Evolutionary conservation across 37 sponge, comb jelly and placozoan genomes (phyloP).

Genomic region (Crambe crambe): DNA sequence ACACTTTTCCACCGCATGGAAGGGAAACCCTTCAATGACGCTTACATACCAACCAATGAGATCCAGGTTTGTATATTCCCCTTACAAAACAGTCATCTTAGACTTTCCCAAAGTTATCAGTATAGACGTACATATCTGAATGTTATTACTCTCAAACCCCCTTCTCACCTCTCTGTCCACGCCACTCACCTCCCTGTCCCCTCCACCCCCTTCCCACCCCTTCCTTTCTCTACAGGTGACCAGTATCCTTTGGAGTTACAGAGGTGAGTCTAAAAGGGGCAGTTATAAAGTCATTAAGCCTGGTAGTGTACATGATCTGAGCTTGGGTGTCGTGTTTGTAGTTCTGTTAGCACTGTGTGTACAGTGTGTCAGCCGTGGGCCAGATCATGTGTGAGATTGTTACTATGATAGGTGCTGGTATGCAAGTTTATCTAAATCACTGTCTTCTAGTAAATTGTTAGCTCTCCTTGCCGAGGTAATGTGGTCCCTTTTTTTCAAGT

Average conservation of each 20-base stretch:
- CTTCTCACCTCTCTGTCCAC: neutral
- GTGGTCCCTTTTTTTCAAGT: too few relatives aligned
- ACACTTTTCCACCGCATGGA: conserved; percentile 82
- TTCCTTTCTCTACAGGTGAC: conserved; percentile 41
- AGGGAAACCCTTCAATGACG: conserved; percentile 77
- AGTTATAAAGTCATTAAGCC: too few relatives aligned
- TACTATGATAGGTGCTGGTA: too few relatives aligned
- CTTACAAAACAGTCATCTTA: neutral
- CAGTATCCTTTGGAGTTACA: conserved; percentile 68
- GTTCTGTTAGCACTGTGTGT: too few relatives aligned
- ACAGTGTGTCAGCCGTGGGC: too few relatives aligned
- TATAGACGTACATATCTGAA: neutral
- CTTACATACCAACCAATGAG: conserved; percentile 84
- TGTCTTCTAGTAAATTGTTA: too few relatives aligned
- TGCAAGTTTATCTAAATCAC: too few relatives aligned
- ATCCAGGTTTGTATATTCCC: conserved; percentile 66
- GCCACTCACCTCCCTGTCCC: neutral
- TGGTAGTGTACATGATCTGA: too few relatives aligned
- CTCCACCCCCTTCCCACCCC: neutral
- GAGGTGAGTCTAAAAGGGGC: conserved; percentile 13
- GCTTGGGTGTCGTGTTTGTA: too few relatives aligned
- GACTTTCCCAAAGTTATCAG: neutral
- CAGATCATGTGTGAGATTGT: too few relatives aligned
- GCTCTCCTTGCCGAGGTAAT: too few relatives aligned
- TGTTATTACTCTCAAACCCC: neutral